Conservation (phyloP, 2,797 vertebrate species). For the Typhlichthys eigenmanni region DNA sequence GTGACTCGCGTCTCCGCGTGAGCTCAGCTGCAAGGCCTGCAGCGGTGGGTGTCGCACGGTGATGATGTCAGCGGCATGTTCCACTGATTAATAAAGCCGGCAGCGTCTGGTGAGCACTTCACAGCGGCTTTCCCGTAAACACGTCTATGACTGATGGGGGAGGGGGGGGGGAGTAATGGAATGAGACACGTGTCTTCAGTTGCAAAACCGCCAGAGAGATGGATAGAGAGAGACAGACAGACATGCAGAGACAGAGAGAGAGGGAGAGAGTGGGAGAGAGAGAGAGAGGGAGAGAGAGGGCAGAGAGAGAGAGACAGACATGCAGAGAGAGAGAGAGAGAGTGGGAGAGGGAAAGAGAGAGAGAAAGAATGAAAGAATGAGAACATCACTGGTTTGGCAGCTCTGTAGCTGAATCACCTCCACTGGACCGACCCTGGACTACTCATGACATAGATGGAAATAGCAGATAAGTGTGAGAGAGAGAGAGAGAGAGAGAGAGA, state of each 20-base stretch:
- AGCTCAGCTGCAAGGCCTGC: slow-evolving; percentile 74
- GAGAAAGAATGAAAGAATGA: neutral
- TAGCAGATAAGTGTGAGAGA: neutral
- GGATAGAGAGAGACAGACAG: neutral
- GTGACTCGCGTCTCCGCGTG: slow-evolving; percentile 38
- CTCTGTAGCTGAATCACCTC: too few species aligned
- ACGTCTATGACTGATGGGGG: slow-evolving; percentile 52
- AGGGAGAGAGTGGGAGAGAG: slow-evolving; percentile 22
- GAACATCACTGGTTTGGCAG: neutral
- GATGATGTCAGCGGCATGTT: slow-evolving; percentile 76
- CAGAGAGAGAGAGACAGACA: too few species aligned
- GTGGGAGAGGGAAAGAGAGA: too few species aligned
- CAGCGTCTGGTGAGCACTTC: slow-evolving; percentile 73
- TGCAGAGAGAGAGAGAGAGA: slow-evolving; percentile 18
- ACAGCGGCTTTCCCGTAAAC: slow-evolving; percentile 76
- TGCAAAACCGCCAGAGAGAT: slow-evolving; percentile 42
- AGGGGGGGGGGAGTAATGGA: slow-evolving; percentile 62
- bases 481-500: too few species aligned
- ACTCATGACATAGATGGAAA: neutral
- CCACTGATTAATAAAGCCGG: slow-evolving; percentile 77
- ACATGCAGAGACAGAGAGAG: slow-evolving; percentile 4
- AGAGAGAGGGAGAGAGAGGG: slow-evolving; percentile 16
- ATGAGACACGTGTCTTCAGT: slow-evolving; percentile 66
- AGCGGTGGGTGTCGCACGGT: slow-evolving; percentile 64
- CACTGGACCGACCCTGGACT: too few species aligned